A percentile compares a stretch with the other conserved stretches of the same genome.
Conservation (phyloP, 2,797 vertebrate species). For the Leptoclinus maculatus region DNA sequence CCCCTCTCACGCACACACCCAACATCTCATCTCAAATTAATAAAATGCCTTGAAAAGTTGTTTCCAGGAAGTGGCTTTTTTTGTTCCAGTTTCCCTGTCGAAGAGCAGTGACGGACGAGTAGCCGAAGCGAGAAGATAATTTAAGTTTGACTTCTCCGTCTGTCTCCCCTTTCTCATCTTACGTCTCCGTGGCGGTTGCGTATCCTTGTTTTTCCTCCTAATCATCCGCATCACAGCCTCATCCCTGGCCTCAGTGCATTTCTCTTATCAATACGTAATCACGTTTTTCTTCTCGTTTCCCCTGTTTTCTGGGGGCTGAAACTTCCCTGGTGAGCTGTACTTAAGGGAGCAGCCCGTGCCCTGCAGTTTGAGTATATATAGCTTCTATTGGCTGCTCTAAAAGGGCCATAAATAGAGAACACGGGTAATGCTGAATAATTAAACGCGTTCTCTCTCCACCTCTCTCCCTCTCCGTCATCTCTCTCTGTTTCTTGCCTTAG, state of each 20-base stretch:
- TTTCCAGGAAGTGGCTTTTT: slow-evolving; percentile 25
- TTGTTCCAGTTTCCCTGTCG: slow-evolving; percentile 18
- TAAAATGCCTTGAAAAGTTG: slow-evolving; percentile 14
- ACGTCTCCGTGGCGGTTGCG: slow-evolving; percentile 25
- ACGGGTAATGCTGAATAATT: slow-evolving; percentile 82
- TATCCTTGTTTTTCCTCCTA: slow-evolving; percentile 30
- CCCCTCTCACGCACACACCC: background rate
- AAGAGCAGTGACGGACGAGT: slow-evolving; percentile 39
- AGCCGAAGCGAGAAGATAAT: slow-evolving; percentile 34
- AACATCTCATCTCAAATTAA: slow-evolving; percentile 48
- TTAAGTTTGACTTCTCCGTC: slow-evolving; percentile 33
- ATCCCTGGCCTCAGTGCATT: slow-evolving; percentile 7
- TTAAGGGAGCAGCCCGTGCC: slow-evolving; percentile 48
- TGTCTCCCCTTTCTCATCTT: slow-evolving; percentile 36
- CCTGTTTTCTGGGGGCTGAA: slow-evolving; percentile 33
- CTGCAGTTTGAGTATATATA: slow-evolving; percentile 61
- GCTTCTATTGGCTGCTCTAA: slow-evolving; percentile 68
- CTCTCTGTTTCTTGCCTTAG: slow-evolving; percentile 29
- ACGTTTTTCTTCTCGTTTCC: slow-evolving; percentile 39
- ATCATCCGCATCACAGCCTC: slow-evolving; percentile 11
- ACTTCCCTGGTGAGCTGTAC: slow-evolving; percentile 53
- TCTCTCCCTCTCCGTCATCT: slow-evolving; percentile 39
- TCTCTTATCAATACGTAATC: slow-evolving; percentile 64
- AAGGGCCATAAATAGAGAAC: slow-evolving; percentile 82
- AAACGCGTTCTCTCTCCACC: slow-evolving; percentile 68